A percentile compares a stretch with the other conserved stretches of the same genome.
These are phyloP conservation scores for Pavo muticus DNA, from an alignment of 2,113 vertebrate genomes.

Conservation along the genomic window DNA sequence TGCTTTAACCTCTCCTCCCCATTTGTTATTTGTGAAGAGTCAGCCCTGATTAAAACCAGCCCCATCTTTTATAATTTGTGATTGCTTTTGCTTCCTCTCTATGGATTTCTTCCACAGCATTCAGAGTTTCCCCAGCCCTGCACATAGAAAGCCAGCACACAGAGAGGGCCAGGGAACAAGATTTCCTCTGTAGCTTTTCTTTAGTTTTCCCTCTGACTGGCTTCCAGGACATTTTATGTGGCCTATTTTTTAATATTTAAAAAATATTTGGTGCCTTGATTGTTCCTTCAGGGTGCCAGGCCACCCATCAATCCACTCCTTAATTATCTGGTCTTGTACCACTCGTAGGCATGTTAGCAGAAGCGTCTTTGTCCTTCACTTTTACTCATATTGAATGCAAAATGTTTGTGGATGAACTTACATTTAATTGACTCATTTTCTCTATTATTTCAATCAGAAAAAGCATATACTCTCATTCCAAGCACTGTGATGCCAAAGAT, in stretches of 20 bases:
- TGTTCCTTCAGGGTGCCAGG: background rate
- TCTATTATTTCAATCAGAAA: background rate
- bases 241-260: background rate
- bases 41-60: slow-evolving; percentile 68
- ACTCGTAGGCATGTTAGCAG: background rate
- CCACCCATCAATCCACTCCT: background rate
- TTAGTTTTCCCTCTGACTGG: slow-evolving; percentile 54
- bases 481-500: background rate
- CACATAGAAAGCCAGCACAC: slow-evolving; percentile 34
- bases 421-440: background rate
- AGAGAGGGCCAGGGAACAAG: background rate
- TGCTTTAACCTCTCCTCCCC: slow-evolving; percentile 41
- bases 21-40: slow-evolving; percentile 58
- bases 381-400: background rate
- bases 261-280: background rate
- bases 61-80: slow-evolving; percentile 40
- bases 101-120: slow-evolving; percentile 66
- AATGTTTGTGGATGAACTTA: background rate
- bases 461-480: background rate
- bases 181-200: slow-evolving; percentile 59
- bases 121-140: slow-evolving; percentile 57
- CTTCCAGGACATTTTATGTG: slow-evolving; percentile 51
- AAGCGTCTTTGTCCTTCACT: background rate
- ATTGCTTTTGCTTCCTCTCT: slow-evolving; percentile 59
- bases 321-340: background rate